A percentile compares a stretch with the other conserved stretches of the same genome.
phyloP scores from a whole-genome alignment of 2,113 vertebrate species.

The Coryphaenoides rupestris region DNA sequence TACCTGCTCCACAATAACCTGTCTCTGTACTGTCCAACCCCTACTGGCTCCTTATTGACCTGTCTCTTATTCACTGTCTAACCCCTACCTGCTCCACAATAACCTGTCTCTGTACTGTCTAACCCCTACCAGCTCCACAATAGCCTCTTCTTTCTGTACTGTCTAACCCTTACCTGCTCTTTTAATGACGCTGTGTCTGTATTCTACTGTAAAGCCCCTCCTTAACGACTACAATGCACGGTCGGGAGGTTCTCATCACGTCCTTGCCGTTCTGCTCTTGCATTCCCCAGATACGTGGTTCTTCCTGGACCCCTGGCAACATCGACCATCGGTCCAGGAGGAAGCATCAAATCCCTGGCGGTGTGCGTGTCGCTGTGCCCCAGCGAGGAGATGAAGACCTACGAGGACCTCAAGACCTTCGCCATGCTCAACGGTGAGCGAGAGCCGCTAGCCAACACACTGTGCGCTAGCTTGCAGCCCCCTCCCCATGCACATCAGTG shows the following conservation, averaged over 20 bases:
- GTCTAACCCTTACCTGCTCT: too few relatives aligned
- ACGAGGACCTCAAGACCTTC: conserved; percentile 88
- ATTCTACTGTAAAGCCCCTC: too few relatives aligned
- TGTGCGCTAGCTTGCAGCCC: neutral
- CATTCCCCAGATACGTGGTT: conserved; percentile 85
- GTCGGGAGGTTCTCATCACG: neutral
- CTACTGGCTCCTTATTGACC: too few relatives aligned
- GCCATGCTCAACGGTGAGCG: conserved; percentile 88
- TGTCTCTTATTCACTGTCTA: too few relatives aligned
- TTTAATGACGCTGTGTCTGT: too few relatives aligned
- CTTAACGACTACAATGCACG: too few relatives aligned
- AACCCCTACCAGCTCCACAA: neutral
- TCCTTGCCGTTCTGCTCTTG: conserved; percentile 5
- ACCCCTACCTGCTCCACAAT: too few relatives aligned
- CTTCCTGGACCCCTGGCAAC: conserved; percentile 96
- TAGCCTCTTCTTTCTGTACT: neutral
- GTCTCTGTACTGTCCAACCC: too few relatives aligned
- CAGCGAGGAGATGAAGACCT: conserved; percentile 79
- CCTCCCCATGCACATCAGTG: too few relatives aligned
- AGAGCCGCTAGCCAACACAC: neutral
- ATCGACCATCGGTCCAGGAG: conserved; percentile 88
- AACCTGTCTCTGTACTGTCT: too few relatives aligned
- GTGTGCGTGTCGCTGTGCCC: conserved; percentile 92
- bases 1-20: too few relatives aligned
- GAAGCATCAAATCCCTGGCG: conserved; percentile 90